Conservation (phyloP, 2,113 vertebrate species). For the Rhynchopsitta pachyrhyncha region DNA sequence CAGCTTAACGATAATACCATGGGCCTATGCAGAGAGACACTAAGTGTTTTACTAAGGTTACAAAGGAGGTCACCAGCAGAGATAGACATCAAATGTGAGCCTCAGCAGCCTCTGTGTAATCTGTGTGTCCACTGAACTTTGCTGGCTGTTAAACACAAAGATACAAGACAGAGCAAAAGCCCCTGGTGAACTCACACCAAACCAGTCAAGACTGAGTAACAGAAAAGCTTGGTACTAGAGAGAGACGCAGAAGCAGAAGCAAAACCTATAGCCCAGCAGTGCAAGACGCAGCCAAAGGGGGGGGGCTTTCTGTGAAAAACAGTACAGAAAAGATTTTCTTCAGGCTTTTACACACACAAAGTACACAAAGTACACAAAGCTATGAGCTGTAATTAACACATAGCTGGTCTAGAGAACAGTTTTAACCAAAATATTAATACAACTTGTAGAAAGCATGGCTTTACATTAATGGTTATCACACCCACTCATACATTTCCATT, state of each 20-base stretch:
- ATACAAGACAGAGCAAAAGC: background rate
- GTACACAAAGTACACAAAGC: background rate
- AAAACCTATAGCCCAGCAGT: background rate
- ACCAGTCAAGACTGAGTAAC: constrained; percentile 1
- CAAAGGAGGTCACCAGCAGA: constrained; percentile 2
- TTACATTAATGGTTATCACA: background rate
- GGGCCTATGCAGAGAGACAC: background rate
- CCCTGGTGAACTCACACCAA: constrained; percentile 32
- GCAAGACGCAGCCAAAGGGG: background rate
- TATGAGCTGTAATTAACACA: background rate
- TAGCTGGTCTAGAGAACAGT: background rate
- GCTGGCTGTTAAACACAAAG: constrained; percentile 27
- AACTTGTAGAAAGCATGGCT: background rate
- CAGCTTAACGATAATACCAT: background rate
- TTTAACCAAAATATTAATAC: background rate
- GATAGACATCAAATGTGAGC: background rate
- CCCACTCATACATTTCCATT: background rate
- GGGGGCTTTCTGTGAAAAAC: background rate
- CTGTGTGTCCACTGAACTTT: background rate
- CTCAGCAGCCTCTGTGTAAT: background rate
- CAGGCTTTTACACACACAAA: background rate
- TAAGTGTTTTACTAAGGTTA: background rate
- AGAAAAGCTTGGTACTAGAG: background rate
- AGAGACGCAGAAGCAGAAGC: background rate
- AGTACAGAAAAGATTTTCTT: background rate